Evolutionary conservation across 2,888 invertebrate genomes (phyloP).

Genomic region (Zonitis immaculata): DNA sequence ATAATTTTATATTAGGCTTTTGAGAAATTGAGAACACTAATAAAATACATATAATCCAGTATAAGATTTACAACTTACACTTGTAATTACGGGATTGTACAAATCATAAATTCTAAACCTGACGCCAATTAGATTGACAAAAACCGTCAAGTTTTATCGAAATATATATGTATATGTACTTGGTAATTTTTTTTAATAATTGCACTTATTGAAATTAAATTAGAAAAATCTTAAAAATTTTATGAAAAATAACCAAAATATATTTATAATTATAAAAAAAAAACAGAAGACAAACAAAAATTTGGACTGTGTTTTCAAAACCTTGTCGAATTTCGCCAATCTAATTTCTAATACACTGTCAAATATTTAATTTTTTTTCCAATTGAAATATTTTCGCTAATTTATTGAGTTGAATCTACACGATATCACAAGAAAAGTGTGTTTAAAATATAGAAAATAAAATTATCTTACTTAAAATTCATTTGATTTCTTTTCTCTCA

Average conservation of each 20-base stretch:
- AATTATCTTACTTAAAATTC: not conserved
- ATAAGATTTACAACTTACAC: constrained; percentile 31
- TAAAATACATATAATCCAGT: constrained; percentile 32
- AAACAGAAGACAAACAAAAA: not conserved
- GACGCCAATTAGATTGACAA: constrained; percentile 25
- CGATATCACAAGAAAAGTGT: not conserved
- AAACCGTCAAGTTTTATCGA: constrained; percentile 12
- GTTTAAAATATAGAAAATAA: not conserved
- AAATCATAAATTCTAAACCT: constrained; percentile 27
- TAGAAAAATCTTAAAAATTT: constrained; percentile 2
- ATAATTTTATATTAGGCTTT: constrained; percentile 25
- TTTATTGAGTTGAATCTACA: not conserved
- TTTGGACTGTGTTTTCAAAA: constrained; percentile 1
- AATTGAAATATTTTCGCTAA: not conserved
- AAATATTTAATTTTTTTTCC: constrained; percentile 20
- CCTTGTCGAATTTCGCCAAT: constrained; percentile 23
- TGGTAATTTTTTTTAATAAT: constrained; percentile 24
- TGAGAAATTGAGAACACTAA: constrained; percentile 29
- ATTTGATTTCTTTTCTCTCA: not conserved
- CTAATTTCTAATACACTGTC: constrained; percentile 32
- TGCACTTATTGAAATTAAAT: constrained; percentile 27
- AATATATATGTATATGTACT: constrained; percentile 14
- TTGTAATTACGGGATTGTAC: not conserved
- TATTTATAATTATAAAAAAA: constrained; percentile 5
- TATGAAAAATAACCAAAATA: not conserved